Evolutionary conservation across 2,888 invertebrate genomes (phyloP).

Genomic region (Coelopa pilipes): DNA sequence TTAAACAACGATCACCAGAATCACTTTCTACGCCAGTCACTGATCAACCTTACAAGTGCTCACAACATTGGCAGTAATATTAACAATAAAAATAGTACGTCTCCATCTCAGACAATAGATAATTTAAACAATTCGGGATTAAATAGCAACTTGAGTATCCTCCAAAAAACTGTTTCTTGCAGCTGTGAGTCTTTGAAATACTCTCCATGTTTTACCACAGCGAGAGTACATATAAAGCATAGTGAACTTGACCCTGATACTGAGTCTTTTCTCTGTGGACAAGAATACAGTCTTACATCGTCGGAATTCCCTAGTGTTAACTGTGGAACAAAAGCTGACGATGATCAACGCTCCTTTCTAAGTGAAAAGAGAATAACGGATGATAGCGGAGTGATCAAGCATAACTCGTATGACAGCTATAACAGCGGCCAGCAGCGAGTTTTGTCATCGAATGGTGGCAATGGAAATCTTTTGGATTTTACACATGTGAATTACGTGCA

Average conservation of each 20-base stretch:
- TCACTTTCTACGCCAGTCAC: conserved; percentile 65
- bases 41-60: conserved; percentile 65
- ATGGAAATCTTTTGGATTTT: conserved; percentile 39
- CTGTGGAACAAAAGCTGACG: conserved; percentile 46
- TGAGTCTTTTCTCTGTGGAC: conserved; percentile 54
- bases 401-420: conserved; percentile 60
- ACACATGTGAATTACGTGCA: conserved; percentile 36
- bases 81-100: conserved; percentile 43
- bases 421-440: conserved; percentile 40
- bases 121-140: conserved; percentile 39
- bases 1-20: conserved; percentile 60
- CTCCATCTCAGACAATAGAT: conserved; percentile 46
- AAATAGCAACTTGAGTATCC: conserved; percentile 42
- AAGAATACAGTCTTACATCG: conserved; percentile 46
- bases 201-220: conserved; percentile 39
- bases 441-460: conserved; percentile 38
- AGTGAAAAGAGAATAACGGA: conserved; percentile 53
- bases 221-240: too few species aligned
- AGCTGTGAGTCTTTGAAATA: conserved; percentile 61
- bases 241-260: conserved; percentile 47
- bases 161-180: conserved; percentile 59
- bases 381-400: conserved; percentile 58
- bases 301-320: conserved; percentile 38
- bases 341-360: conserved; percentile 54
- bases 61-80: conserved; percentile 53